These are phyloP conservation scores for Carterocephalus palaemon DNA, from an alignment of 2,888 invertebrate species.

Conservation along the genomic window DNA sequence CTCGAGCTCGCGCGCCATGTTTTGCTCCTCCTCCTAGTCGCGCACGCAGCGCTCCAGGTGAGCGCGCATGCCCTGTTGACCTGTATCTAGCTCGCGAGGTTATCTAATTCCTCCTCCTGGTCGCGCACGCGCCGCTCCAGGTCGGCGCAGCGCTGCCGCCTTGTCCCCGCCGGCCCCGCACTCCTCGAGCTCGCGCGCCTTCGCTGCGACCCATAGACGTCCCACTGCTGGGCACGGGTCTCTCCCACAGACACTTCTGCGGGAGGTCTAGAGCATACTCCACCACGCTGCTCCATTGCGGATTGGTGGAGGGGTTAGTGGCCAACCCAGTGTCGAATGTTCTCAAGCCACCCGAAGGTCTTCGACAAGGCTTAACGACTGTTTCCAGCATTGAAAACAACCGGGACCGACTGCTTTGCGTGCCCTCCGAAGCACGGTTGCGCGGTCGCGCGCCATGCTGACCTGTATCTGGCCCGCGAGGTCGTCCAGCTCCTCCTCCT, in stretches of 20 bases:
- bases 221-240: too few species aligned
- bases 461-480: conserved; percentile 92
- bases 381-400: too few species aligned
- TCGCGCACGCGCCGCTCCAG: neutral
- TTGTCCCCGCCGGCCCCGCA: conserved; percentile 92
- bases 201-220: too few species aligned
- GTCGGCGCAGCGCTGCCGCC: conserved; percentile 81
- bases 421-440: neutral
- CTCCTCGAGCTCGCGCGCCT: conserved; percentile 92
- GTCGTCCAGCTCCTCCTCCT: conserved; percentile 97
- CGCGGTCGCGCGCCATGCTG: neutral
- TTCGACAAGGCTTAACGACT: too few species aligned
- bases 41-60: neutral
- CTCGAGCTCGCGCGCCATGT: conserved; percentile 44
- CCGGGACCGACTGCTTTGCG: too few species aligned
- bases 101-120: conserved; percentile 3
- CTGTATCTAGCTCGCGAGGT: conserved; percentile 61
- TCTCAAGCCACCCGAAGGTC: too few species aligned
- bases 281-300: too few species aligned
- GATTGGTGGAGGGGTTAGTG: too few species aligned
- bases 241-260: too few species aligned
- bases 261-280: too few species aligned
- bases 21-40: conserved; percentile 3
- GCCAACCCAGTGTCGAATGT: too few species aligned
- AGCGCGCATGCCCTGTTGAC: conserved; percentile 34